phyloP scores from a whole-genome alignment of 2,888 invertebrate genomes.

The Lepidonotus clava region DNA sequence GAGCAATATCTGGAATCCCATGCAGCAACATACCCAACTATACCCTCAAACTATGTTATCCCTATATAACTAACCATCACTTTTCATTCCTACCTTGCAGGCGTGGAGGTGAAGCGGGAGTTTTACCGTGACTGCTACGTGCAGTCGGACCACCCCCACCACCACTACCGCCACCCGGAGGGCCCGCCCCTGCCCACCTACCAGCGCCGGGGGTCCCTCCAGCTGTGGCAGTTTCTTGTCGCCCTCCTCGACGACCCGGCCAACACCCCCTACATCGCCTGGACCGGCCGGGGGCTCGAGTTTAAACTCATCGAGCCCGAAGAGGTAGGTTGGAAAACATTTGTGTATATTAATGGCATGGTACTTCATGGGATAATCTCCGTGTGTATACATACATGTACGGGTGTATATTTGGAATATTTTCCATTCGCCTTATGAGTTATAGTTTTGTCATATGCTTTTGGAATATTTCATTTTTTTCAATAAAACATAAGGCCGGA shows the following conservation, averaged over 20 bases:
- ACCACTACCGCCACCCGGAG: conserved; percentile 36
- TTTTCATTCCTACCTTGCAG: too few species aligned
- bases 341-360: too few species aligned
- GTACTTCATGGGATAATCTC: too few species aligned
- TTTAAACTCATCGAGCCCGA: conserved; percentile 97
- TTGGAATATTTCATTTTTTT: too few species aligned
- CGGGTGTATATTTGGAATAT: too few species aligned
- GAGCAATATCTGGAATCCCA: not conserved
- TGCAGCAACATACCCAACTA: too few species aligned
- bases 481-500: too few species aligned
- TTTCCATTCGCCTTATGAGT: too few species aligned
- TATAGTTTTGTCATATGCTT: too few species aligned
- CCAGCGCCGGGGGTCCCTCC: conserved; percentile 79
- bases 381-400: too few species aligned
- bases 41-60: too few species aligned
- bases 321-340: conserved; percentile 84
- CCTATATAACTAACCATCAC: too few species aligned
- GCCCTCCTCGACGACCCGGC: conserved; percentile 84
- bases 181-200: conserved; percentile 72
- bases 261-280: conserved; percentile 86
- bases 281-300: conserved; percentile 97
- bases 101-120: conserved; percentile 54
- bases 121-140: conserved; percentile 55
- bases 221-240: conserved; percentile 97
- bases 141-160: conserved; percentile 44